Evolutionary conservation across 2,113 vertebrate genomes (phyloP).

Genomic region (Chamaetylas fuelleborni): DNA sequence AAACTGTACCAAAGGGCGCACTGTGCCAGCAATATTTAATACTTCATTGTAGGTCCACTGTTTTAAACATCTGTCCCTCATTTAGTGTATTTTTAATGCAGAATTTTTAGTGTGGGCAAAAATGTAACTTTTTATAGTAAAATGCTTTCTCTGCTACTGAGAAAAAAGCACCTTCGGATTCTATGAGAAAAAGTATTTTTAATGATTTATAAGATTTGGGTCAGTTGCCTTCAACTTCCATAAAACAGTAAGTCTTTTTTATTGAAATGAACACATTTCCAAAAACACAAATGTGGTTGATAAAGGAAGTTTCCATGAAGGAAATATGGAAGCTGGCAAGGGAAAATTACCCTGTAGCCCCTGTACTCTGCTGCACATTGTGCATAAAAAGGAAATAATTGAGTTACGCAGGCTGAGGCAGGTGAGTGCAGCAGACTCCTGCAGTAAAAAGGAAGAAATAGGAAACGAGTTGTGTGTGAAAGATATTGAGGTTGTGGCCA

Average conservation of each 20-base stretch:
- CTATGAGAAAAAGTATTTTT: conserved; percentile 32
- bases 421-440: neutral
- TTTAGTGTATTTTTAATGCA: conserved; percentile 71
- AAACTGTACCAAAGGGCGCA: conserved; percentile 70
- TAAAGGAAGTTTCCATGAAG: neutral
- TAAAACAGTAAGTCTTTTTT: conserved; percentile 17
- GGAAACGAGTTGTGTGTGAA: neutral
- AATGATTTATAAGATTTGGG: conserved; percentile 35
- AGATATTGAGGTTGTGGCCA: neutral
- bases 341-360: neutral
- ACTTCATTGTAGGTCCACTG: conserved; percentile 65
- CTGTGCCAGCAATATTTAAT: conserved; percentile 74
- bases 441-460: neutral
- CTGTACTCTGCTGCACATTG: neutral
- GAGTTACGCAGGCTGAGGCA: neutral
- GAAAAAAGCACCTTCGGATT: conserved; percentile 25
- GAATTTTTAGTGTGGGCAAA: conserved; percentile 54
- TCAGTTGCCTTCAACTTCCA: conserved; percentile 12
- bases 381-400: neutral
- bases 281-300: neutral
- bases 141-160: conserved; percentile 50
- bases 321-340: neutral
- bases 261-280: conserved; percentile 10
- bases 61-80: conserved; percentile 76
- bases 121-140: conserved; percentile 61